Base-by-base conservation (phyloP, 2,888 invertebrate genomes). In the Drosophila fulvimacula region DNA sequence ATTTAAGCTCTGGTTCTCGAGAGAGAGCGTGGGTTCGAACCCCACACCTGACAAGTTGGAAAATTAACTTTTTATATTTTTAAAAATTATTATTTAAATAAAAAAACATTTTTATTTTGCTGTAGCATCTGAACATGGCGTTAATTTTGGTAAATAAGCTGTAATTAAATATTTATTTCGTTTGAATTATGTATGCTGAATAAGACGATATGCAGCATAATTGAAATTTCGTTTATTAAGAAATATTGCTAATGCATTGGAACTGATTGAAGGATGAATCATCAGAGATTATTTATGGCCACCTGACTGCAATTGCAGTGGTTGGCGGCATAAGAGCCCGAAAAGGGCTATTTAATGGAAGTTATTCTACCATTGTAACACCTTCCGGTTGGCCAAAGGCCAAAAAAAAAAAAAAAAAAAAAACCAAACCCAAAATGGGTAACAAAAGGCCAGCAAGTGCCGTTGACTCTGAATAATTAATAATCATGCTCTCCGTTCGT, bases 11-110 rank as follows among this genome's bases (percentile, higher is more conserved):
- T 95, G 95, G 95, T 95, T 95, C 95, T 94, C 95, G 94, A 94
- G 93, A 94, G 95, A 95, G 95, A 95, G 95, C 95, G 95, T 95
- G 95, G 95, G 95, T 95, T 95, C 95, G 95, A 95, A 95, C 95
- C 95, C 95, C 95, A 95, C 95, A 95, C 94, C 95, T 95, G 94
- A 95, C 92, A 92, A 63, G 7, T 19, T 0, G 68, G 38, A 11
- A 21, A 19, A 17, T 10, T 48, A 21, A 17, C 15, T 62, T 75
- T 67, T 73, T 69, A n/a, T 58, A 44, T 53, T 38, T 63, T 71
- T 59, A 21, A 1, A 34, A 42, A 3, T 42, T 24, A 46, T 46
- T 46, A 46, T 30, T 59, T 41, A 19, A 42, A 42, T 38, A 30
- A 21, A n/a, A 46, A 27, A 24, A 34, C n/a, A 6, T 34, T 19